Evolutionary conservation across 1,140 invertebrate species (phyloP).

Genomic region (Globodera ellingtonae): DNA sequence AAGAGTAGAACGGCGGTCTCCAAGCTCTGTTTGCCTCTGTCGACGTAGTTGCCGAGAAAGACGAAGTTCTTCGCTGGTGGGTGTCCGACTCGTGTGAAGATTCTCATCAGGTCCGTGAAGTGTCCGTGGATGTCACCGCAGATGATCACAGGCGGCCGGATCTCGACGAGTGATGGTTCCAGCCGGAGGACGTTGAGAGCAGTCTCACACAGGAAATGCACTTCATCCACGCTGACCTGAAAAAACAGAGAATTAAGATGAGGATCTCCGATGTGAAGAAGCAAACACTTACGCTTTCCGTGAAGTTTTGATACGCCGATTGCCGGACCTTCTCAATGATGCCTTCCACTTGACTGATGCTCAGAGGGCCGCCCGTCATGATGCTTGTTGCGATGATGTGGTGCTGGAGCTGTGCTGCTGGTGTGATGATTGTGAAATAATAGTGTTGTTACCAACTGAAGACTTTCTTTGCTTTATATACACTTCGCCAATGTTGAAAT

Average conservation of each 20-base stretch:
- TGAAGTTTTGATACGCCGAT: background rate
- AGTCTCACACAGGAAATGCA: conserved; percentile 15
- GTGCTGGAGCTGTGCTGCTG: no score
- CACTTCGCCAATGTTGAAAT: no score
- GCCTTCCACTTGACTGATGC: background rate
- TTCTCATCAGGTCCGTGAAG: conserved; percentile 79
- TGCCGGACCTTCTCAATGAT: background rate
- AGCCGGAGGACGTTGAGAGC: conserved; percentile 86
- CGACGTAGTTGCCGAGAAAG: conserved; percentile 34
- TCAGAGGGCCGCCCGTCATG: no score
- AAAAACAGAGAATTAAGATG: background rate
- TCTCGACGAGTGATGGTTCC: conserved; percentile 96
- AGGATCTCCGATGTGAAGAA: background rate
- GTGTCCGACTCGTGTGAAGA: conserved; percentile 37
- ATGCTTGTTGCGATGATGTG: no score
- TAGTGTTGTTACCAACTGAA: no score
- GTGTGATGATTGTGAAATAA: no score
- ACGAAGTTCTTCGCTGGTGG: conserved; percentile 38
- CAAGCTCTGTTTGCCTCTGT: background rate
- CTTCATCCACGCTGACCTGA: conserved; percentile 17
- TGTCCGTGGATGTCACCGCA: conserved; percentile 99
- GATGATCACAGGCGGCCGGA: conserved; percentile 95
- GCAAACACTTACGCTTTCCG: conserved; percentile 4
- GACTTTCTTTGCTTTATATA: no score
- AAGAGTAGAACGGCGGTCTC: conserved; percentile 7